A percentile compares a stretch with the other conserved stretches of the same genome.
phyloP scores from a whole-genome alignment of 1,140 invertebrate genomes.

The Drosophila orena region DNA sequence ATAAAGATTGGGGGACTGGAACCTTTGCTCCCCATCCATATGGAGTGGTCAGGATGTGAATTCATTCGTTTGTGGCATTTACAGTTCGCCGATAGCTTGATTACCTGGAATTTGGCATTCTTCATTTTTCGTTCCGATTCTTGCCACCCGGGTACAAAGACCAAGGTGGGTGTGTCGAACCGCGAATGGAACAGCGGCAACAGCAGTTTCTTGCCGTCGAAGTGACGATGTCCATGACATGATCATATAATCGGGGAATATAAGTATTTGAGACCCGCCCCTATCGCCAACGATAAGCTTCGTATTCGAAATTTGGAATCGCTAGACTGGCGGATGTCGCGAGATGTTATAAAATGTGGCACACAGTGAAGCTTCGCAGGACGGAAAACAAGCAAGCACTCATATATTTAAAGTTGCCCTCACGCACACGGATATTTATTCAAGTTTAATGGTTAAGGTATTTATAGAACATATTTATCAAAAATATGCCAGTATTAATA shows the following conservation, averaged over 20 bases:
- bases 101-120: conserved; percentile 30
- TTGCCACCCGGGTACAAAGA: conserved; percentile 46
- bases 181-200: conserved; percentile 19
- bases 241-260: conserved; percentile 11
- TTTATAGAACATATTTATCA: too few relatives aligned
- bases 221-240: conserved; percentile 29
- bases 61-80: conserved; percentile 15
- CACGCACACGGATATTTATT: too few relatives aligned
- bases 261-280: conserved; percentile 24
- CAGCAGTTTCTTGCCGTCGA: conserved; percentile 12
- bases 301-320: background rate
- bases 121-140: conserved; percentile 1
- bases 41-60: conserved; percentile 1
- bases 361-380: background rate
- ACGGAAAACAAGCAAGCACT: background rate
- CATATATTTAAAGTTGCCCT: too few relatives aligned
- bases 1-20: conserved; percentile 3
- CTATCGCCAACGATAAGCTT: conserved; percentile 13
- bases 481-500: too few relatives aligned
- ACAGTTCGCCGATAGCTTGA: conserved; percentile 21
- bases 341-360: conserved; percentile 11
- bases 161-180: conserved; percentile 53
- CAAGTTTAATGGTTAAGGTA: too few relatives aligned
- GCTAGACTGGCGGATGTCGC: conserved; percentile 1
- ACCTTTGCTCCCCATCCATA: conserved; percentile 21